Evolutionary conservation across 37 sponge, comb jelly and placozoan species (phyloP).

Genomic region (Agelas oroides): DNA sequence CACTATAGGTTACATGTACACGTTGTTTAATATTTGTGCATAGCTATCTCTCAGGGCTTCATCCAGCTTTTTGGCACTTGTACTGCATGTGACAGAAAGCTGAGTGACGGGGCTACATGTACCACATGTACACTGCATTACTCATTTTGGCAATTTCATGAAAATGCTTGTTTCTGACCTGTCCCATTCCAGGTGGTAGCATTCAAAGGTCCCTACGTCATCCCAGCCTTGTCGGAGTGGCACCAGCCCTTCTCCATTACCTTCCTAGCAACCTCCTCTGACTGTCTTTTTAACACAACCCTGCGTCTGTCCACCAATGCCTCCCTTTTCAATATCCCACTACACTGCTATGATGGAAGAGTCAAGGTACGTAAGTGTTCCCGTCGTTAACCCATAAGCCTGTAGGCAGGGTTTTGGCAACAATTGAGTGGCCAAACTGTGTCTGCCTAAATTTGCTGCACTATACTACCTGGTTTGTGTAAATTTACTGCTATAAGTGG

Average conservation of each 20-base stretch:
- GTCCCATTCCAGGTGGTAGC: conserved; percentile 6
- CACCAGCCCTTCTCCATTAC: conserved; percentile 56
- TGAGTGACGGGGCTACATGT: no score
- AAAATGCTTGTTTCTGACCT: neutral
- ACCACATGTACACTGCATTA: no score
- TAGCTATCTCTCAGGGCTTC: no score
- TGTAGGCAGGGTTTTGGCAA: neutral
- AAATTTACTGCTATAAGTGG: no score
- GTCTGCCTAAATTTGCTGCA: neutral
- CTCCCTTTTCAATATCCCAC: conserved; percentile 81
- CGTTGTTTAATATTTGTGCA: neutral
- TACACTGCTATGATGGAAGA: conserved; percentile 84
- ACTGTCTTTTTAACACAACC: conserved; percentile 75
- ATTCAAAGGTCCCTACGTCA: conserved; percentile 48
- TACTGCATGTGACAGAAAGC: no score
- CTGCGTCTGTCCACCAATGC: conserved; percentile 84
- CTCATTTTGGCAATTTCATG: no score
- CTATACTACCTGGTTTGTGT: no score
- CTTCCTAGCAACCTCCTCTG: conserved; percentile 73
- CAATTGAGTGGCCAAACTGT: neutral
- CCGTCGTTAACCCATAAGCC: neutral
- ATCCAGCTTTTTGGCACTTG: no score
- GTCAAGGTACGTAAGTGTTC: conserved; percentile 50
- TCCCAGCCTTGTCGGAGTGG: conserved; percentile 51
- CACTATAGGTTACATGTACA: neutral